Evolutionary conservation across 2,888 invertebrate species (phyloP), one percentile per base, ranked within the genome.

Genomic region (Unio delphinus): DNA sequence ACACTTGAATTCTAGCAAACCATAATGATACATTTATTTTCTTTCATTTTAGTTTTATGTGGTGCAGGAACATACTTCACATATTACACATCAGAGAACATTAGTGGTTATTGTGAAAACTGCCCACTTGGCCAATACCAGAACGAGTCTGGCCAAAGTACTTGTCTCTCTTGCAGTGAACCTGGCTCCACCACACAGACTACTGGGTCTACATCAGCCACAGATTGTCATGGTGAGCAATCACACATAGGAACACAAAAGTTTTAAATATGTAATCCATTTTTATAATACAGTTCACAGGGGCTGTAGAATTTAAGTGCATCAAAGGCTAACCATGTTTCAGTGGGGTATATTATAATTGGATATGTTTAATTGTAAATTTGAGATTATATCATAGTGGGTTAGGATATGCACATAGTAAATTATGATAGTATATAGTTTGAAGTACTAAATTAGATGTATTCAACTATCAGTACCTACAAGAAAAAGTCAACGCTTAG

Each of bases 131-230:
- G 77, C 11, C 23, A 70, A 23, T 99, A 96, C 90, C 99, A 99
- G 91, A 97, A 97, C 87, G 93, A 94, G 83, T 95, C 95, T 73
- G 93, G 97, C 60, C 97, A 98, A 92, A 97, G 97, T 15, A 93
- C 94, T 0, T 99, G 99, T 89, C 92, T 95, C 62, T 94, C 94
- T 77, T 99, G 99, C 89, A 96, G 97, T 0, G 93, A 94, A 80
- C 62, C 71, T 11, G 98, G 97, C 77, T 97, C 96, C 3, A 98
- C 96, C 86, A 98, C 98, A 0, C 72, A 76, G 63, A 63, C 60
- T 11, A 59, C 30, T 0, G 83, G 74, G 15, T 72, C 83, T 15
- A 69, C 60, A 0, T 70, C 75, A 15, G 15, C 23, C 15, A 6
- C 34, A 11, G 61, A 68, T 3, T 84, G 84, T 65, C 75, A 73